Evolutionary conservation across 2,797 vertebrate species (phyloP).

Genomic region (Phataginus tetradactyla): DNA sequence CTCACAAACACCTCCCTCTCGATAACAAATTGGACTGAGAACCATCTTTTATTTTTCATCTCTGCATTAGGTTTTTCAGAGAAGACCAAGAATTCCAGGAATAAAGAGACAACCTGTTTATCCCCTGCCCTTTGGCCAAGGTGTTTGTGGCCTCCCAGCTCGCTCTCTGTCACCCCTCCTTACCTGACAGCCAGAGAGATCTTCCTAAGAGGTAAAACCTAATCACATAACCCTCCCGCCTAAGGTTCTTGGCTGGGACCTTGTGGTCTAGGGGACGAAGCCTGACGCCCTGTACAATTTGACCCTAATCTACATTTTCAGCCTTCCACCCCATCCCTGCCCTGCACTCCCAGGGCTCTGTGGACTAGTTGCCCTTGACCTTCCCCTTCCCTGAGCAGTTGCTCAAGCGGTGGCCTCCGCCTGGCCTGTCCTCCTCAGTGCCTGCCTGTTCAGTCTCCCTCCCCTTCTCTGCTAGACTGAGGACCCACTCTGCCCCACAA

Average conservation of each 20-base stretch:
- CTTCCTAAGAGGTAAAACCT: background rate
- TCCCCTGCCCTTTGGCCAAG: background rate
- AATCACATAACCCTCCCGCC: background rate
- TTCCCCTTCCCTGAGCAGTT: background rate
- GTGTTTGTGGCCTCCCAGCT: background rate
- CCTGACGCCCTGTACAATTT: background rate
- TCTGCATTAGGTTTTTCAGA: background rate
- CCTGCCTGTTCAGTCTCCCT: background rate
- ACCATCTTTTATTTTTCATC: background rate
- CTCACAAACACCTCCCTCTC: background rate
- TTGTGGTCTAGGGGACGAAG: background rate
- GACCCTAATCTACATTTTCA: background rate
- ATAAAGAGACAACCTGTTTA: background rate
- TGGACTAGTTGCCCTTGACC: background rate
- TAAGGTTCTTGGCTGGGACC: background rate
- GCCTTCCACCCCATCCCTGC: background rate
- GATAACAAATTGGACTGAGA: background rate
- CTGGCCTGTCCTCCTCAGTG: background rate
- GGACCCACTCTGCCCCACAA: background rate
- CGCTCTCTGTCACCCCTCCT: background rate
- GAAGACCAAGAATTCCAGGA: background rate
- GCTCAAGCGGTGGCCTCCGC: background rate
- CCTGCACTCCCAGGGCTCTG: background rate
- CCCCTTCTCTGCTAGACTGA: background rate
- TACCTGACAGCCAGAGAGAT: background rate